Percentiles rank a stretch among this genome's conserved stretches.
Evolutionary conservation across 2,888 invertebrate genomes (phyloP).

Genomic region (Coelopa pilipes): DNA sequence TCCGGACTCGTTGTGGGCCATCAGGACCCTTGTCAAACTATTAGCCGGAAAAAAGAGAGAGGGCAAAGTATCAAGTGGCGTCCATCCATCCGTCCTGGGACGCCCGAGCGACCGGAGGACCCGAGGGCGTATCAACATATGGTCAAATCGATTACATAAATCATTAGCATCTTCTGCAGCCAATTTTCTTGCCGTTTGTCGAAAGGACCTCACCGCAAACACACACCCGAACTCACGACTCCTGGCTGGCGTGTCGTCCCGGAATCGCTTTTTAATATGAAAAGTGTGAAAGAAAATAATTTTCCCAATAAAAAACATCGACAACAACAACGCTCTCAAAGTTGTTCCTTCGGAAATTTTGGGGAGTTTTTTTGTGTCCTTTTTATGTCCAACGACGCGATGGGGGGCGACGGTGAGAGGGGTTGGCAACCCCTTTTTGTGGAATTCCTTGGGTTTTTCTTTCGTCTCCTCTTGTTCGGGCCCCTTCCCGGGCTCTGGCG

Average conservation of each 20-base stretch:
- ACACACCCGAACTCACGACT: constrained; percentile 50
- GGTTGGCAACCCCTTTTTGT: constrained; percentile 22
- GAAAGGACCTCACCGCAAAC: constrained; percentile 35
- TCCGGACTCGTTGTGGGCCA: background rate
- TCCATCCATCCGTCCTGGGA: too few species aligned
- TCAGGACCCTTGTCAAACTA: constrained; percentile 30
- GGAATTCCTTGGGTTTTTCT: constrained; percentile 8
- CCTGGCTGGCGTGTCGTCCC: constrained; percentile 36
- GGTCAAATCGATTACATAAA: constrained; percentile 67
- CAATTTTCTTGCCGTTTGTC: constrained; percentile 58
- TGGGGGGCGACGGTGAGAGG: too few species aligned
- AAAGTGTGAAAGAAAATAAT: constrained; percentile 50
- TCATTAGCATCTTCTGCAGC: constrained; percentile 66
- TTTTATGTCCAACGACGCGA: constrained; percentile 31
- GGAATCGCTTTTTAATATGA: constrained; percentile 63
- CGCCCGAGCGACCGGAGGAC: too few species aligned
- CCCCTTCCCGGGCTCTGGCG: constrained; percentile 10
- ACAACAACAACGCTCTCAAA: constrained; percentile 24
- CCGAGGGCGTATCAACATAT: constrained; percentile 58
- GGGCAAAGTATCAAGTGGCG: constrained; percentile 34
- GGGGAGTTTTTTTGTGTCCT: constrained; percentile 41
- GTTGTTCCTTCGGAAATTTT: constrained; percentile 36
- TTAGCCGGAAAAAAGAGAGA: constrained; percentile 29
- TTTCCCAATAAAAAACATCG: constrained; percentile 29
- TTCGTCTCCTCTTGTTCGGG: constrained; percentile 30